These are phyloP conservation scores for Amphiprion ocellaris DNA, from an alignment of 2,113 vertebrate genomes.

Conservation along the genomic window DNA sequence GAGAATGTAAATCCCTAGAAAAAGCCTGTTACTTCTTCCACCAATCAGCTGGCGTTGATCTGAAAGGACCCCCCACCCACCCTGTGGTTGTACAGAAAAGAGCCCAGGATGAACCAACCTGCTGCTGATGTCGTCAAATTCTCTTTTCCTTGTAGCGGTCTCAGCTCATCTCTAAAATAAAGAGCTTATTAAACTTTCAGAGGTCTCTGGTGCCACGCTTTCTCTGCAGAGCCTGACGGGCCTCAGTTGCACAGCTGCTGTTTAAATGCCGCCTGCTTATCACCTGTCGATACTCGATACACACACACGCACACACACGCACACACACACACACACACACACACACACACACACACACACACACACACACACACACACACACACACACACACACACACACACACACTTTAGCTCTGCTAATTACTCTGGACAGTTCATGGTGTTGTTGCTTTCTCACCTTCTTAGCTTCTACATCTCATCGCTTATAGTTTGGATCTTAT, in stretches of 20 bases:
- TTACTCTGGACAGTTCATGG: background rate
- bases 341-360: background rate
- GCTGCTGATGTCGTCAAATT: background rate
- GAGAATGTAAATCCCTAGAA: background rate
- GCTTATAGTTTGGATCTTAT: background rate
- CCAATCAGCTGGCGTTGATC: conserved; percentile 13
- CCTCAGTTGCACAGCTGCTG: conserved; percentile 45
- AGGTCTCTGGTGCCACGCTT: conserved; percentile 7
- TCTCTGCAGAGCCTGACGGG: background rate
- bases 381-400: conserved; percentile 12
- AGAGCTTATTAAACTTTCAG: conserved; percentile 60
- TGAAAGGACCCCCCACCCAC: background rate
- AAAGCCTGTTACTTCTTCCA: background rate
- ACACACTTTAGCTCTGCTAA: conserved; percentile 23
- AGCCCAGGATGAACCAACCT: background rate
- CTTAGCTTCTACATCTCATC: too few species aligned
- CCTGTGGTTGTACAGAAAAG: background rate
- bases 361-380: background rate
- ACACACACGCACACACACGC: background rate
- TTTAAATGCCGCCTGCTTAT: conserved; percentile 32
- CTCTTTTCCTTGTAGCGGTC: background rate
- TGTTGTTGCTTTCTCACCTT: too few species aligned
- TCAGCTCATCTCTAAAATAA: conserved; percentile 1
- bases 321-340: conserved; percentile 9
- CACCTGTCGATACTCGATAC: conserved; percentile 56